These are phyloP conservation scores for Edolisoma coerulescens DNA, from an alignment of 2,113 vertebrate genomes.

Conservation along the genomic window DNA sequence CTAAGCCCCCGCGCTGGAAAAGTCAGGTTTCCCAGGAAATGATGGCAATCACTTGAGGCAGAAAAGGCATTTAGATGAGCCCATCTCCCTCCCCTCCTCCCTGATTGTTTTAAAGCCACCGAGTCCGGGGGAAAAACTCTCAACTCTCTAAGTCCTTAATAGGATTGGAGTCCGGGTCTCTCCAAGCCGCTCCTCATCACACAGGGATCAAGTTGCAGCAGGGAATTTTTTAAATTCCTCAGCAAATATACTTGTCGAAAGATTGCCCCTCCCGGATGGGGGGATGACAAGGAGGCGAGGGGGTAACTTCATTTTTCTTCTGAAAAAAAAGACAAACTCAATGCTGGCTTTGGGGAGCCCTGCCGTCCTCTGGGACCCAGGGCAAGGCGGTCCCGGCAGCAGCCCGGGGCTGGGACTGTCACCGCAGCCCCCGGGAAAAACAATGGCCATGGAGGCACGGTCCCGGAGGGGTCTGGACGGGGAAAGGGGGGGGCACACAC, in stretches of 20 bases:
- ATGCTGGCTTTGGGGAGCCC: background rate
- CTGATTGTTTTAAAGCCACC: slow-evolving; percentile 41
- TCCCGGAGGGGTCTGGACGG: background rate
- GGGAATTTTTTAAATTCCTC: slow-evolving; percentile 90
- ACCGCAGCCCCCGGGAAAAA: background rate
- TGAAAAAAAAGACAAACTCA: background rate
- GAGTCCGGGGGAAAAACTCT: slow-evolving; percentile 27
- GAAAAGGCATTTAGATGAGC: slow-evolving; percentile 44
- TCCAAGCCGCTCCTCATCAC: slow-evolving; percentile 81
- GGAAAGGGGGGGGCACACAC: background rate
- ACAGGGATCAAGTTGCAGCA: slow-evolving; percentile 89
- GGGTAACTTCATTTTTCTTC: background rate
- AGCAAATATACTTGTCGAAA: slow-evolving; percentile 89
- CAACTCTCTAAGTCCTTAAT: slow-evolving; percentile 73
- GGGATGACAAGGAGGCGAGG: background rate
- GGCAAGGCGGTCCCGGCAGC: background rate
- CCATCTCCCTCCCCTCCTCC: slow-evolving; percentile 8
- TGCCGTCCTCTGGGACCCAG: background rate
- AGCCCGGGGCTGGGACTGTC: background rate
- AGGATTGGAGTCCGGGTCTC: slow-evolving; percentile 80
- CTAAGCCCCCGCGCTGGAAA: background rate
- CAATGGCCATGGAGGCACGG: background rate
- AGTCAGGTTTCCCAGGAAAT: slow-evolving; percentile 68
- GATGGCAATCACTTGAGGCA: slow-evolving; percentile 44
- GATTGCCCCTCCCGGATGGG: slow-evolving; percentile 50